Evolutionary conservation across 37 sponge, comb jelly and placozoan genomes (phyloP).

Genomic region (Hormiphora californensis): DNA sequence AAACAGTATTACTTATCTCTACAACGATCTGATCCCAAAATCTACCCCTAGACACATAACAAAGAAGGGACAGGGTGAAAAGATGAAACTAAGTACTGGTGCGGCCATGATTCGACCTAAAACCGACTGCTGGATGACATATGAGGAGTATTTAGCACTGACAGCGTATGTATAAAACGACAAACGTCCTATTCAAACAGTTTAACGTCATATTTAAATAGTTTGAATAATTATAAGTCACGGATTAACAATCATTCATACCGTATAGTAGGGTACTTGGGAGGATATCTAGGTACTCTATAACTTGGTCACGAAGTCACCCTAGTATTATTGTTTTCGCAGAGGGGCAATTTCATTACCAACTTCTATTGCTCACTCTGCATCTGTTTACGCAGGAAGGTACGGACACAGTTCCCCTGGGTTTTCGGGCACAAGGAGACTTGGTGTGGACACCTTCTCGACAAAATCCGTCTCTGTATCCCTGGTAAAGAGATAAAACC

Average conservation of each 20-base stretch:
- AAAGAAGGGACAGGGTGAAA: not conserved
- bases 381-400: conserved; percentile 7
- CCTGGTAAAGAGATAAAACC: not conserved
- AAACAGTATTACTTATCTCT: no score
- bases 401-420: conserved; percentile 39
- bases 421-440: not conserved
- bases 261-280: no score
- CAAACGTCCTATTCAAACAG: no score
- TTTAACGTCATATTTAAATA: no score
- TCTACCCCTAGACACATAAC: conserved; percentile 3
- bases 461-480: conserved; percentile 42
- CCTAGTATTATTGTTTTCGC: not conserved
- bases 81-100: conserved; percentile 37
- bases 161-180: conserved; percentile 40
- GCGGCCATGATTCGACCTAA: not conserved
- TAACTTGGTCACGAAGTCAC: no score
- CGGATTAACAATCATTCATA: no score
- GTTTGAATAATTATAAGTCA: no score
- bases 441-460: conserved; percentile 38
- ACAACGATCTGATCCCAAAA: not conserved
- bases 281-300: no score
- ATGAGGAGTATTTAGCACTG: conserved; percentile 34
- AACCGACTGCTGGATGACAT: conserved; percentile 52
- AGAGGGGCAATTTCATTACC: not conserved
- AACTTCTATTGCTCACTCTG: not conserved